Percentiles rank a stretch among this genome's conserved stretches.
These are phyloP conservation scores for Leptopterna dolabrata DNA, from an alignment of 2,888 invertebrate genomes.

Conservation along the genomic window DNA sequence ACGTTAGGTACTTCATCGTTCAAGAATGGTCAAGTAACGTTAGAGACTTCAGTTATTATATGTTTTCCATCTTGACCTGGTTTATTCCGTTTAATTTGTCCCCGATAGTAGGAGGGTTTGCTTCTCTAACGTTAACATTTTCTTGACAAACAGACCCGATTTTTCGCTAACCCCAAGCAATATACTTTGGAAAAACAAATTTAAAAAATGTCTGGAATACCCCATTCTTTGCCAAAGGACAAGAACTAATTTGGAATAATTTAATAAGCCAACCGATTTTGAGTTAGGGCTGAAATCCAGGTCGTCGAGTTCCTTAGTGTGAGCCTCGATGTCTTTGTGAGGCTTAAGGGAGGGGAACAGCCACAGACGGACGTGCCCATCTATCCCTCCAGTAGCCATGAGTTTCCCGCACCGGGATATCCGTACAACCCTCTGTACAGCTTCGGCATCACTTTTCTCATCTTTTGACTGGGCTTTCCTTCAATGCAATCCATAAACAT, in stretches of 20 bases:
- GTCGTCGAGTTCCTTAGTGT: conserved; percentile 93
- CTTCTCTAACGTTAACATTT: too few relatives aligned
- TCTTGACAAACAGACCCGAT: too few relatives aligned
- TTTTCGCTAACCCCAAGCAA: too few relatives aligned
- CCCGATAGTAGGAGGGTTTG: too few relatives aligned
- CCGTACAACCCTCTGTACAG: conserved; percentile 87
- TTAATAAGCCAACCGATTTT: conserved; percentile 66
- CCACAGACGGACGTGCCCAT: conserved; percentile 90
- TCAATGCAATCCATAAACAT: neutral
- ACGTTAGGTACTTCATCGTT: too few relatives aligned
- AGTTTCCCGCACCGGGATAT: conserved; percentile 81
- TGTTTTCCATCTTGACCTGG: too few relatives aligned
- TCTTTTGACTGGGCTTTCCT: conserved; percentile 11
- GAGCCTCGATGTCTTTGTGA: conserved; percentile 78
- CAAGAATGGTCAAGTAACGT: too few relatives aligned
- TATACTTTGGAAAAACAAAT: too few relatives aligned
- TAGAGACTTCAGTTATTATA: too few relatives aligned
- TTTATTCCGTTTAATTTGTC: too few relatives aligned
- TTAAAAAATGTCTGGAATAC: too few relatives aligned
- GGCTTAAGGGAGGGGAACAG: conserved; percentile 84
- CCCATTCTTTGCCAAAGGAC: neutral
- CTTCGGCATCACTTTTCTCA: conserved; percentile 71
- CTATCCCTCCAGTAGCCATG: conserved; percentile 92
- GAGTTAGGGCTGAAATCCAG: conserved; percentile 89
- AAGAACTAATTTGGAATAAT: neutral